Evolutionary conservation across 2,113 vertebrate genomes (phyloP), one percentile per base, ranked within the genome.

Genomic region (Nothocercus nigrocapillus): DNA sequence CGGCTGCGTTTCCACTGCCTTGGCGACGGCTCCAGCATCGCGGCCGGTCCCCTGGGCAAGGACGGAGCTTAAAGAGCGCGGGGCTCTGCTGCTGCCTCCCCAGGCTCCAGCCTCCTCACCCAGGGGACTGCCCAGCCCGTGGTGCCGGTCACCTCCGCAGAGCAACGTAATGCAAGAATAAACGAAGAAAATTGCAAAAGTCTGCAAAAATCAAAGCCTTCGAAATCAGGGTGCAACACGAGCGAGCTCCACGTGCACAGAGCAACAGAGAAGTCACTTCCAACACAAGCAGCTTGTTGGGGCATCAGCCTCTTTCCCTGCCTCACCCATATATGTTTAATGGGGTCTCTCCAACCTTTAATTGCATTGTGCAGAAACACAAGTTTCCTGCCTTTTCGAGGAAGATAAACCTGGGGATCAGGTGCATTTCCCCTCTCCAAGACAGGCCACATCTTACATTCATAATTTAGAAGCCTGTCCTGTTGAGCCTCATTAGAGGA

Each of bases 101-200:
- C 28, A 2, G 2, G 8, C 24, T 13, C 14, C 22, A 40, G 70
- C 12, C 51, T 9, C 8, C 1, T 24, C 28, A 34, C 32, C 32
- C 58, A 0, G 1, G 22, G 15, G 4, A 7, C 15, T 18, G 7
- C 56, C 53, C 58, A 40, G 30, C 25, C 28, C 28, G 11, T 6
- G 32, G 51, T 2, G 1, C 32, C 12, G 7, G 12, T 2, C 73
- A 56, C 58, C 59, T 0, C 54, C 27, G 10, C 27, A 9, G 54
- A 56, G 54, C 54, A 56, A 30, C 27, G 25, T 30, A 56, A 56
- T 17, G 54, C 19, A 28, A 54, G 14, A 28, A 54, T 28, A 54
- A 28, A 28, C 13, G 15, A 54, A 54, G 7, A 15, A 54, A 54
- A 54, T 14, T 13, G 3, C 13, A 25, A 53, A 25, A 54, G 13